Evolutionary conservation across 2,797 vertebrate species (phyloP).

Genomic region (Peromyscus aztecus): DNA sequence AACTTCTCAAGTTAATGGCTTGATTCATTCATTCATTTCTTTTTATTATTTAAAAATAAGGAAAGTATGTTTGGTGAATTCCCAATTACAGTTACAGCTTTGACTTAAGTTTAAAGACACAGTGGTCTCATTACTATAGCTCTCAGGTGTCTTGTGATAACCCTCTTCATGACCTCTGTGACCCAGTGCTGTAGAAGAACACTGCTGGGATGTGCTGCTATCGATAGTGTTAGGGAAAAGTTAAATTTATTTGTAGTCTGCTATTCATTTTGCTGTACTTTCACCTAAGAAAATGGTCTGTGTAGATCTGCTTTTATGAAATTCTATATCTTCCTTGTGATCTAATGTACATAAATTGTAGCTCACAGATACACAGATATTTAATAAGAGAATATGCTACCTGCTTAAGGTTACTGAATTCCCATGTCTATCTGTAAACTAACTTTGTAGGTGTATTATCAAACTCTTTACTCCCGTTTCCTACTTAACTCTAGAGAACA

Average conservation of each 20-base stretch:
- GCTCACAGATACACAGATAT: constrained; percentile 19
- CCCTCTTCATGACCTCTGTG: not conserved
- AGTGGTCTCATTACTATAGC: not conserved
- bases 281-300: constrained; percentile 30
- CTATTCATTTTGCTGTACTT: constrained; percentile 2
- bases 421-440: not conserved
- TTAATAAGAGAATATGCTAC: not conserved
- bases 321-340: constrained; percentile 2
- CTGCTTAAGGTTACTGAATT: not conserved
- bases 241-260: not conserved
- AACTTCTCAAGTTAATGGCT: constrained; percentile 63
- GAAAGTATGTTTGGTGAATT: constrained; percentile 24
- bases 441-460: not conserved
- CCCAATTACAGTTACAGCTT: not conserved
- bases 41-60: constrained; percentile 69
- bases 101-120: constrained; percentile 26
- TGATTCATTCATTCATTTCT: constrained; percentile 61
- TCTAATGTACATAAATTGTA: not conserved
- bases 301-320: not conserved
- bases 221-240: not conserved
- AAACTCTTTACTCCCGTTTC: not conserved
- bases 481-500: not conserved
- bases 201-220: not conserved
- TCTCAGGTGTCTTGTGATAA: constrained; percentile 54
- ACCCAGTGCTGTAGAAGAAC: not conserved